phyloP scores from a whole-genome alignment of 2,888 invertebrate species.

The Panzeria rudis region DNA sequence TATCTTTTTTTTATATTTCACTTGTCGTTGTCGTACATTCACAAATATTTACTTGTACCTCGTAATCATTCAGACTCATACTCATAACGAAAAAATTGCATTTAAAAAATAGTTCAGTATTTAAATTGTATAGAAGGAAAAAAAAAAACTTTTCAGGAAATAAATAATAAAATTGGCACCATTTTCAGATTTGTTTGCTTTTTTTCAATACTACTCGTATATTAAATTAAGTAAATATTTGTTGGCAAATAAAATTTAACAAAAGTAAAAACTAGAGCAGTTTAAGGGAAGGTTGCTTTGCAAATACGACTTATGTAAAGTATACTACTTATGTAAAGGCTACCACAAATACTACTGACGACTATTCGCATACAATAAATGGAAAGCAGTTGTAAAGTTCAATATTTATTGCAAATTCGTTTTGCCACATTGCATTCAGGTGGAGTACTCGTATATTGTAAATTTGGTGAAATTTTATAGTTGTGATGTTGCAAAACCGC shows the following conservation, averaged over 20 bases:
- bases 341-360: neutral
- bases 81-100: constrained; percentile 2
- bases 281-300: constrained; percentile 28
- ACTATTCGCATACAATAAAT: neutral
- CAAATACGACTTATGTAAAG: neutral
- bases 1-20: neutral
- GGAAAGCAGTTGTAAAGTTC: neutral
- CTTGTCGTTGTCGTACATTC: constrained; percentile 23
- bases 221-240: constrained; percentile 30
- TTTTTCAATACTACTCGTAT: constrained; percentile 14
- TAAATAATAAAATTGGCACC: constrained; percentile 58
- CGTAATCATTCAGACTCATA: neutral
- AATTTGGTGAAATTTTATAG: neutral
- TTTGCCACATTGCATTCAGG: too few species aligned
- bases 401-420: too few species aligned
- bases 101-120: neutral
- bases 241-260: constrained; percentile 22
- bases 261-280: constrained; percentile 38
- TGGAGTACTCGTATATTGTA: neutral
- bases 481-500: too few species aligned
- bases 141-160: constrained; percentile 34
- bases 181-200: constrained; percentile 27
- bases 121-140: neutral
- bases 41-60: constrained; percentile 44
- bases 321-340: too few species aligned